Evolutionary conservation across 2,797 vertebrate genomes (phyloP).

Genomic region (Sarcophilus harrisii): DNA sequence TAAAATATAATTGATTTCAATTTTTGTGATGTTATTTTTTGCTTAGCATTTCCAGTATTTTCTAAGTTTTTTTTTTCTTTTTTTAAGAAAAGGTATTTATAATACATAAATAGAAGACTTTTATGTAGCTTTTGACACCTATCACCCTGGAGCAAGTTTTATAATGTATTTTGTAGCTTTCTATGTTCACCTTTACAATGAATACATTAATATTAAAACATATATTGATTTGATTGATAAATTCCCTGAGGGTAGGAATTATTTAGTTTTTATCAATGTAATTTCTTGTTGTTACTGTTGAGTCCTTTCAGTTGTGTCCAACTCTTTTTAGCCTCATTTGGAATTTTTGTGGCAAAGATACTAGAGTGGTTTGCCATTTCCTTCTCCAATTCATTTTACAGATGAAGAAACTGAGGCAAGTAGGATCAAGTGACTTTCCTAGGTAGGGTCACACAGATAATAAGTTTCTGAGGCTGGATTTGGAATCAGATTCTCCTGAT

Average conservation of each 20-base stretch:
- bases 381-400: not conserved
- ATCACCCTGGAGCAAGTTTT: not conserved
- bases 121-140: not conserved
- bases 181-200: not conserved
- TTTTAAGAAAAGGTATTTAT: not conserved
- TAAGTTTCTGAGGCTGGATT: not conserved
- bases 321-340: not conserved
- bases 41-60: not conserved
- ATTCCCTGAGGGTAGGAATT: not conserved
- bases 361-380: not conserved
- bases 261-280: not conserved
- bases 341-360: not conserved
- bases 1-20: slow-evolving; percentile 2
- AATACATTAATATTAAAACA: not conserved
- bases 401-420: not conserved
- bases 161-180: not conserved
- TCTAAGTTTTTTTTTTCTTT: not conserved
- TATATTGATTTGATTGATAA: not conserved
- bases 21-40: not conserved
- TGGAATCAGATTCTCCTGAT: not conserved
- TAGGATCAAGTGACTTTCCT: not conserved
- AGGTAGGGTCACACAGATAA: not conserved
- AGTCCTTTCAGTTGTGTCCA: not conserved
- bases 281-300: not conserved
- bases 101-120: not conserved